Evolutionary conservation across 2,888 invertebrate genomes (phyloP).

Genomic region (Augochlorella aurata): DNA sequence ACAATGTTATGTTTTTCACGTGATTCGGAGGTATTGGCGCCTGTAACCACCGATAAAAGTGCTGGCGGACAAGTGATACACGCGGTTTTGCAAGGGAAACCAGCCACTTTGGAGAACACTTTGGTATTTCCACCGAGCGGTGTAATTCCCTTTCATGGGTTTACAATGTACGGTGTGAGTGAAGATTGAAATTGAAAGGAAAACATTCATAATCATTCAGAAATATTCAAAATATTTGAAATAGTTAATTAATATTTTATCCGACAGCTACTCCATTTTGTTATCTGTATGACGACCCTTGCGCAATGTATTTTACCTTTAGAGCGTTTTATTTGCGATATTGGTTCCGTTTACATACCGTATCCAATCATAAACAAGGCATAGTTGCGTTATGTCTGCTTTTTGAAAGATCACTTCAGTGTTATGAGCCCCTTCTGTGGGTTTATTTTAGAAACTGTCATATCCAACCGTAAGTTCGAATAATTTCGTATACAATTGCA

Average conservation of each 20-base stretch:
- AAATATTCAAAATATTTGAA: background rate
- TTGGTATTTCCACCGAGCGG: constrained; percentile 96
- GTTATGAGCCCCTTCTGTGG: constrained; percentile 95
- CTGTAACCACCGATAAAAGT: constrained; percentile 85
- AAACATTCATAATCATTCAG: background rate
- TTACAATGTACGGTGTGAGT: constrained; percentile 96
- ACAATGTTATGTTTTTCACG: constrained; percentile 95
- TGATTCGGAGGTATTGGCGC: constrained; percentile 90
- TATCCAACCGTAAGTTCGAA: constrained; percentile 92
- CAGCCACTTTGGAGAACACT: constrained; percentile 86
- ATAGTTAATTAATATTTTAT: constrained; percentile 29
- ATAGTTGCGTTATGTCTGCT: constrained; percentile 94
- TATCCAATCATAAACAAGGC: constrained; percentile 96
- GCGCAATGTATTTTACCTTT: constrained; percentile 94
- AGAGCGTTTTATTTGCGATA: constrained; percentile 95
- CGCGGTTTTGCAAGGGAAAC: constrained; percentile 89
- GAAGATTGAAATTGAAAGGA: background rate
- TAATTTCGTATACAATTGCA: background rate
- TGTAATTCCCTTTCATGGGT: constrained; percentile 97
- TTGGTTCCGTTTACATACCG: constrained; percentile 95
- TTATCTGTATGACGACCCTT: constrained; percentile 94
- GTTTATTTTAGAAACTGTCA: constrained; percentile 94
- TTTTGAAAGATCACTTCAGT: constrained; percentile 94
- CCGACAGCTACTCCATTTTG: constrained; percentile 95
- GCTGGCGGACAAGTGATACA: constrained; percentile 86